A percentile compares a stretch with the other conserved stretches of the same genome.
Evolutionary conservation across 2,113 vertebrate genomes (phyloP).

Genomic region (Astur gentilis): DNA sequence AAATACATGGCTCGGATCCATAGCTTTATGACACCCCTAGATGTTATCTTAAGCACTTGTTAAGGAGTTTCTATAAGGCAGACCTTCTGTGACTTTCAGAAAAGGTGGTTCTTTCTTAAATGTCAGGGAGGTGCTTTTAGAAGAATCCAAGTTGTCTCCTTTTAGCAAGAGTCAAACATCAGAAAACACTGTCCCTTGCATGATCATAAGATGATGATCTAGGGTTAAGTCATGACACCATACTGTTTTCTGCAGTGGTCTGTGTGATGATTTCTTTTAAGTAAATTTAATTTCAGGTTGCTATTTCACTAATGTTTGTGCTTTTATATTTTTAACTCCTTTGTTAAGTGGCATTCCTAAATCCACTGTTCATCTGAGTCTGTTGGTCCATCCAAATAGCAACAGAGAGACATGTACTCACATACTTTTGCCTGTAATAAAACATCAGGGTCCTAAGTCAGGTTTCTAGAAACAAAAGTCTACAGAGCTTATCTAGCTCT

Average conservation of each 20-base stretch:
- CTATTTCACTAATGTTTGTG: background rate
- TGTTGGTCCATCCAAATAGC: background rate
- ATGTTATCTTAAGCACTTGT: background rate
- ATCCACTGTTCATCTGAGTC: background rate
- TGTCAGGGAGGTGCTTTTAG: background rate
- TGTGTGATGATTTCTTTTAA: background rate
- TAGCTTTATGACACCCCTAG: background rate
- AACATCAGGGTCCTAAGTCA: background rate
- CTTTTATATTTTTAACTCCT: background rate
- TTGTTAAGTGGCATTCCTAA: background rate
- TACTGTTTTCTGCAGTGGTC: background rate
- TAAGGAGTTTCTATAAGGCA: background rate
- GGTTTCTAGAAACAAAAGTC: background rate
- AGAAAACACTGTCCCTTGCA: background rate
- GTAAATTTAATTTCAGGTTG: background rate
- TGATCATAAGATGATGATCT: background rate
- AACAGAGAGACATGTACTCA: background rate
- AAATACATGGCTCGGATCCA: background rate
- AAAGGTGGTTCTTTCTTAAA: background rate
- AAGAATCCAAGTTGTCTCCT: background rate
- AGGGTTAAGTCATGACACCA: background rate
- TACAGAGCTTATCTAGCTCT: background rate
- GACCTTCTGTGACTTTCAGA: background rate
- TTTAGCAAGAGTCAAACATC: background rate
- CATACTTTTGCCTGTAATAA: accelerated